A percentile compares a stretch with the other conserved stretches of the same genome.
Evolutionary conservation across 2,797 vertebrate genomes (phyloP).

Genomic region (Danio jaintianensis): DNA sequence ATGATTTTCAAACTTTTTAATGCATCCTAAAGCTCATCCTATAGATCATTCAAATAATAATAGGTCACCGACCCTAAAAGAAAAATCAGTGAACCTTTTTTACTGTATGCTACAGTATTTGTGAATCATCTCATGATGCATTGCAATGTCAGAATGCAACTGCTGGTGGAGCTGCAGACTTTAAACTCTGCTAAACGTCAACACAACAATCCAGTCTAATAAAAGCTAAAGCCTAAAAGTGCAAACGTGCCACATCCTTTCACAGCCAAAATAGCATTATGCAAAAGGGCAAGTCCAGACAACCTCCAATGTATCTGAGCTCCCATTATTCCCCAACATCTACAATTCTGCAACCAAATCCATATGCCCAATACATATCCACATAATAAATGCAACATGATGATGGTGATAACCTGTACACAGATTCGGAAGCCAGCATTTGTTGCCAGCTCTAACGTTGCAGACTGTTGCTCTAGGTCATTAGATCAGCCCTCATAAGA

Average conservation of each 20-base stretch:
- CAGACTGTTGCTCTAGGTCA: slow-evolving; percentile 50
- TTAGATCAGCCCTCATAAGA: slow-evolving; percentile 60
- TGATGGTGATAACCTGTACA: slow-evolving; percentile 29
- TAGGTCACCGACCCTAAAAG: no score
- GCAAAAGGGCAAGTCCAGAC: neutral
- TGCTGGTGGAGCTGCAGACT: slow-evolving; percentile 83
- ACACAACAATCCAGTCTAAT: slow-evolving; percentile 17
- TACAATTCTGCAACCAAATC: neutral
- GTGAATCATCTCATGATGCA: slow-evolving; percentile 25
- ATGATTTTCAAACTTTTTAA: no score
- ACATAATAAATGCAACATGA: slow-evolving; percentile 25
- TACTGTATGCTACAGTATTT: slow-evolving; percentile 23
- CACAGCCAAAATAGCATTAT: slow-evolving; percentile 11
- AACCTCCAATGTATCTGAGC: neutral
- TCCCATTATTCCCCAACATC: neutral
- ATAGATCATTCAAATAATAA: no score
- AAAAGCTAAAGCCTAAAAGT: slow-evolving; percentile 64
- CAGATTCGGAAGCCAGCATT: slow-evolving; percentile 25
- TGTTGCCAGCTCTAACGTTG: slow-evolving; percentile 36
- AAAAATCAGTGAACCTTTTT: neutral
- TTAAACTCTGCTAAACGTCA: slow-evolving; percentile 57
- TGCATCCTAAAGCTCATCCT: no score
- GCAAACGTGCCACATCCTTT: slow-evolving; percentile 15
- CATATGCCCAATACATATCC: neutral
- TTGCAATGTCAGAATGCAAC: slow-evolving; percentile 72